Conservation (phyloP, 2,113 vertebrate genomes). For the Ochotona princeps region DNA sequence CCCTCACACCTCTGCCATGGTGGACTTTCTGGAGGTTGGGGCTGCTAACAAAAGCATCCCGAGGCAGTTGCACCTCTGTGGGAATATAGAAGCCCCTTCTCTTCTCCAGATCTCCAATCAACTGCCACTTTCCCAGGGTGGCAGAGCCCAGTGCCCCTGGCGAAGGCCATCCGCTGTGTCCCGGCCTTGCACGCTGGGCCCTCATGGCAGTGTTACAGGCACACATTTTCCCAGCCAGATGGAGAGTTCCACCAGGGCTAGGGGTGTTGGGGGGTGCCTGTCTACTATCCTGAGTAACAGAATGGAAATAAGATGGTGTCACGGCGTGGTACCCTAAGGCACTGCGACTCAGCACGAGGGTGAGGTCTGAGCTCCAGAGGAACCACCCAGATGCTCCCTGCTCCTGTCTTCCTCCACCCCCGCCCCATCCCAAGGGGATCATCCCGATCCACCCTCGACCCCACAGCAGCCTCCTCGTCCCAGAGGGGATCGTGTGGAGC, state of each 20-base stretch:
- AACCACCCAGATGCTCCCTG: too few relatives aligned
- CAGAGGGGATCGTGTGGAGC: neutral
- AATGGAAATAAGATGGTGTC: neutral
- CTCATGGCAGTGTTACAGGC: neutral
- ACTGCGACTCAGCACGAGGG: neutral
- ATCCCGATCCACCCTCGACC: neutral
- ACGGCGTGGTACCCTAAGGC: neutral
- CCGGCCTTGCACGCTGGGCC: neutral
- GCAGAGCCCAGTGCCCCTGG: neutral
- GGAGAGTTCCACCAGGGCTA: neutral
- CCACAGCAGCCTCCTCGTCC: neutral
- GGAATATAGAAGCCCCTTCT: neutral
- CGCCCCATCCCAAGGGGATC: neutral
- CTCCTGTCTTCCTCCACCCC: too few relatives aligned
- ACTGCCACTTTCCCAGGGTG: neutral
- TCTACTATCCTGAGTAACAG: neutral
- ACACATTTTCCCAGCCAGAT: neutral
- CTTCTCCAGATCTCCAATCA: neutral
- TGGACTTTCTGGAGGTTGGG: neutral
- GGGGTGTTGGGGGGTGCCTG: neutral
- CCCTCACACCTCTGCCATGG: neutral
- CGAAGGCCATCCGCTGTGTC: neutral
- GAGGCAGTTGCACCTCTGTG: neutral
- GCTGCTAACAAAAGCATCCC: neutral
- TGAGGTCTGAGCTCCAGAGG: neutral